Conservation (phyloP, 2,113 vertebrate species). For the Tenrec ecaudatus region DNA sequence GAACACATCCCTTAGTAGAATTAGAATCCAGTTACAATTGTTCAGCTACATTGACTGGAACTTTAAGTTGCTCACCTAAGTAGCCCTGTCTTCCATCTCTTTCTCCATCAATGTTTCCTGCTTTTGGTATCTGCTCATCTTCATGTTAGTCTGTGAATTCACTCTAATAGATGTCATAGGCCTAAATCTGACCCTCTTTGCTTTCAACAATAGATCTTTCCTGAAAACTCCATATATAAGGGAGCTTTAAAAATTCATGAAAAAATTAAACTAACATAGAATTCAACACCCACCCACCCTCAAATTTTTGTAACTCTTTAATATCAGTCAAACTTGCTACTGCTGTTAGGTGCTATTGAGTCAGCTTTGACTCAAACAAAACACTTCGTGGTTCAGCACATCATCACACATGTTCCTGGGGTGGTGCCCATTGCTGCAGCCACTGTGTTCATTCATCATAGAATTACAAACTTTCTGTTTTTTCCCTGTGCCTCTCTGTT, state of each 20-base stretch:
- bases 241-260: too few relatives aligned
- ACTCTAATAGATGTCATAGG: not conserved
- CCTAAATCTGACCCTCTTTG: not conserved
- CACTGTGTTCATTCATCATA: too few relatives aligned
- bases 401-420: too few relatives aligned
- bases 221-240: not conserved
- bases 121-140: not conserved
- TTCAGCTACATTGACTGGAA: not conserved
- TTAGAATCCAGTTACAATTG: not conserved
- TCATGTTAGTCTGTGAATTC: not conserved
- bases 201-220: conserved; percentile 51
- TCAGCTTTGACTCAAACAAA: too few relatives aligned
- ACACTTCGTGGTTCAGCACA: too few relatives aligned
- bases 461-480: too few relatives aligned
- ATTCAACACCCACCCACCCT: too few relatives aligned
- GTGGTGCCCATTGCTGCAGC: too few relatives aligned
- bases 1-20: not conserved
- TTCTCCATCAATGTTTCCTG: not conserved
- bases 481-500: too few relatives aligned
- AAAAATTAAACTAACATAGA: too few relatives aligned
- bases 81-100: not conserved
- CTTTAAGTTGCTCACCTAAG: not conserved
- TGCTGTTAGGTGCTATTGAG: too few relatives aligned
- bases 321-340: not conserved
- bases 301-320: too few relatives aligned